Percentiles rank a stretch among this genome's conserved stretches.
phyloP scores from a whole-genome alignment of 2,113 vertebrate species.

The Osmerus eperlanus region DNA sequence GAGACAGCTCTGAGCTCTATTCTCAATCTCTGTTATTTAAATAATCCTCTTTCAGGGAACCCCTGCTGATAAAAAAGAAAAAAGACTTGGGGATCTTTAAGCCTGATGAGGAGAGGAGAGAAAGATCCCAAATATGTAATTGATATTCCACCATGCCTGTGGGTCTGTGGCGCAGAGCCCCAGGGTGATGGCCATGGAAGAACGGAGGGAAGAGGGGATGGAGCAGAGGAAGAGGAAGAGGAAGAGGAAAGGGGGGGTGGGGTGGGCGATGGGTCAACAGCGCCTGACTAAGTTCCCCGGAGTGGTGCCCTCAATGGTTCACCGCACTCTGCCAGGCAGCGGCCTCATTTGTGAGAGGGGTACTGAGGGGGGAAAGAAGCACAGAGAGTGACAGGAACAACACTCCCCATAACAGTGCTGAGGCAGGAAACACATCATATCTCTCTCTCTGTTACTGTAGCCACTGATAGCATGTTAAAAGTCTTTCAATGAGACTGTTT shows the following conservation, averaged over 20 bases:
- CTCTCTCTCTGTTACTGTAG: no score
- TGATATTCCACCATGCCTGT: conserved; percentile 27
- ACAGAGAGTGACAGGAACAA: background rate
- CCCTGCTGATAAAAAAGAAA: background rate
- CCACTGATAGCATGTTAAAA: no score
- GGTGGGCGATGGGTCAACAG: background rate
- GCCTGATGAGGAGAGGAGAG: conserved; percentile 12
- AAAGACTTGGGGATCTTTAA: background rate
- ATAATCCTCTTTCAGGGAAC: conserved; percentile 7
- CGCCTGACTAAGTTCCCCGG: conserved; percentile 27
- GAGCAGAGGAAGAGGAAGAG: conserved; percentile 4
- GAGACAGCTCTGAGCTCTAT: conserved; percentile 8
- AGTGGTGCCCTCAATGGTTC: conserved; percentile 35
- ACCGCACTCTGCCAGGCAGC: conserved; percentile 17
- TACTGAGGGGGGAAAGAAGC: conserved; percentile 4
- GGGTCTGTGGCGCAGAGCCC: background rate
- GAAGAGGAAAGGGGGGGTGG: background rate
- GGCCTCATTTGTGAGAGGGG: conserved; percentile 45
- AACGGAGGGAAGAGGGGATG: conserved; percentile 1
- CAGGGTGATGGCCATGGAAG: background rate
- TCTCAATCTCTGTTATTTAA: conserved; percentile 10
- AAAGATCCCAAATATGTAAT: conserved; percentile 18
- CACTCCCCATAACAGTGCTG: no score
- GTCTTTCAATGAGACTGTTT: no score
- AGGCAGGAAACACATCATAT: no score